Percentiles rank a stretch among this genome's conserved stretches.
These are phyloP conservation scores for Rallus crepitans DNA, from an alignment of 2,797 vertebrate genomes.

Conservation along the genomic window DNA sequence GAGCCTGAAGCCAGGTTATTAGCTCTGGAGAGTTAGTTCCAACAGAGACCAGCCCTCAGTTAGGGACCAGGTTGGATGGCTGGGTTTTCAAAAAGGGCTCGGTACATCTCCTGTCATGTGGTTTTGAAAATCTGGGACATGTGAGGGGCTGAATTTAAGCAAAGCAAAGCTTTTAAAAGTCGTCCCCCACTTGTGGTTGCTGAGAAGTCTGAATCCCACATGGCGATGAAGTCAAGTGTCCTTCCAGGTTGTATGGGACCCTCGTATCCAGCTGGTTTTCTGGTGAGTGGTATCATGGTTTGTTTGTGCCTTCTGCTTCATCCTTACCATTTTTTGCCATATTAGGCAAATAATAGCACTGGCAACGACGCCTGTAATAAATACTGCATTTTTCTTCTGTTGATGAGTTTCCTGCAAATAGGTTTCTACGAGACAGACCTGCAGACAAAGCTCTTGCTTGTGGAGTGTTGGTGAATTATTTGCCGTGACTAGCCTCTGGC, in stretches of 20 bases:
- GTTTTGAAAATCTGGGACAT: background rate
- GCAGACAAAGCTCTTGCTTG: background rate
- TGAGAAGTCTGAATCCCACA: background rate
- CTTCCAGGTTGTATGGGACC: background rate
- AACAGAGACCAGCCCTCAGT: background rate
- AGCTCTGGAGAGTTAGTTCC: background rate
- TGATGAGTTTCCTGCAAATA: background rate
- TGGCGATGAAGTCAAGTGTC: background rate
- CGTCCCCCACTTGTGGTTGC: background rate
- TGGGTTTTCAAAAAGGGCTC: background rate
- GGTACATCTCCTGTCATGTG: fast-evolving
- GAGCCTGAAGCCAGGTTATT: background rate
- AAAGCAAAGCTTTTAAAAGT: background rate
- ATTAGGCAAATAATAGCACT: background rate
- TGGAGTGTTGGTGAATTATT: background rate
- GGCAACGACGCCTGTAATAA: background rate
- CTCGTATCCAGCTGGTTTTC: background rate
- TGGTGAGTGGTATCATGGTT: fast-evolving
- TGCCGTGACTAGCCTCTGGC: slow-evolving; percentile 12
- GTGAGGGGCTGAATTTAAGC: background rate
- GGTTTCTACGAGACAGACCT: background rate
- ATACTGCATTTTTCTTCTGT: background rate
- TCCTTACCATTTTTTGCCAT: background rate
- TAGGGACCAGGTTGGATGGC: background rate
- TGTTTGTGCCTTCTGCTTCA: background rate